Percentiles rank a stretch among this genome's conserved stretches.
phyloP scores from a whole-genome alignment of 2,113 vertebrate genomes.

The Catharus minimus region DNA sequence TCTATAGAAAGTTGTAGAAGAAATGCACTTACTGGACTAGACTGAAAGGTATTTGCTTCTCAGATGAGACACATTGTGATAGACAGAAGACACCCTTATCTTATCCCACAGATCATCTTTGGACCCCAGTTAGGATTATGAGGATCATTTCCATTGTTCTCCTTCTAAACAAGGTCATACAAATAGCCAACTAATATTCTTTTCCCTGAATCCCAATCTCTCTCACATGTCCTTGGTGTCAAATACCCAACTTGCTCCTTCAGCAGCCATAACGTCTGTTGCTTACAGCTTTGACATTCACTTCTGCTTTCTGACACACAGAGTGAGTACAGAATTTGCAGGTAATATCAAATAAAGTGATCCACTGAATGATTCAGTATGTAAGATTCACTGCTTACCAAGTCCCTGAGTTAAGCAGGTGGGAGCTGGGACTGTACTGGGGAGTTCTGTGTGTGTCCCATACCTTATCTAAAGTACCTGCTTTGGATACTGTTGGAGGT shows the following conservation, averaged over 20 bases:
- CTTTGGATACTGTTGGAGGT: not conserved
- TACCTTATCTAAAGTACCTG: not conserved
- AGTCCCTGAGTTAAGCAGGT: not conserved
- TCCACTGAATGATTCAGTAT: not conserved
- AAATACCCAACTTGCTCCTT: not conserved
- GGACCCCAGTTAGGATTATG: not conserved
- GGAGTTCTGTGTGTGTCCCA: accelerated
- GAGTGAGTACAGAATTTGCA: not conserved
- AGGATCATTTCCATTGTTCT: not conserved
- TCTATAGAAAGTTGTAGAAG: not conserved
- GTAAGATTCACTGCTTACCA: not conserved
- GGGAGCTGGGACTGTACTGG: not conserved
- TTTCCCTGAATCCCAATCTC: not conserved
- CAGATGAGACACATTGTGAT: not conserved
- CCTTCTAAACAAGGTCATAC: not conserved
- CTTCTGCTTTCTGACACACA: not conserved
- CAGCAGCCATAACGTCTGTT: not conserved
- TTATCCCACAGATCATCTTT: not conserved
- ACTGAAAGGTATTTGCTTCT: not conserved
- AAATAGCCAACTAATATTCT: not conserved
- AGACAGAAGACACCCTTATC: not conserved
- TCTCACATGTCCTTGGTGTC: not conserved
- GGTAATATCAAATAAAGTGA: not conserved
- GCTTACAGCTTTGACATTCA: not conserved
- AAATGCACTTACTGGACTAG: not conserved